phyloP scores from a whole-genome alignment of 2,113 vertebrate genomes.

The Abramis brama region DNA sequence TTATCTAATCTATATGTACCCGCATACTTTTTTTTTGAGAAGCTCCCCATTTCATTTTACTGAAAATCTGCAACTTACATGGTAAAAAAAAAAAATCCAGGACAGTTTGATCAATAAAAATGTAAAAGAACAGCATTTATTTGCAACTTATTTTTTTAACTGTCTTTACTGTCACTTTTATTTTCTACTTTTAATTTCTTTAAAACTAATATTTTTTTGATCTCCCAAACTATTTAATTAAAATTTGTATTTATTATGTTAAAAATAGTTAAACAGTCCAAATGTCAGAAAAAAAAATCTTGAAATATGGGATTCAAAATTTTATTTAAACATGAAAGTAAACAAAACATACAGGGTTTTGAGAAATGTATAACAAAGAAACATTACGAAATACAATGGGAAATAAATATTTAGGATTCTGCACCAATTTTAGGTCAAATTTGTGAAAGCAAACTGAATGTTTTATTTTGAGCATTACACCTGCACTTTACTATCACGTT shows the following conservation, averaged over 20 bases:
- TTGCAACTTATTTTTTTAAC: not conserved
- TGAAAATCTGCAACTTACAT: not conserved
- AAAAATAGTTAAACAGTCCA: not conserved
- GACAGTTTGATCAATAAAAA: not conserved
- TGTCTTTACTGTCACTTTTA: not conserved
- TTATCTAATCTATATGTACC: not conserved
- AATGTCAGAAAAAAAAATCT: not conserved
- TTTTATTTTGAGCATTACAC: not conserved
- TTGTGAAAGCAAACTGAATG: not conserved
- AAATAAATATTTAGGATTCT: not conserved
- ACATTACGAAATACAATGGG: not conserved
- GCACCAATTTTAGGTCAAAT: not conserved
- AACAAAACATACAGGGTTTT: no score
- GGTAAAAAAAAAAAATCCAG: not conserved
- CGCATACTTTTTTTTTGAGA: not conserved
- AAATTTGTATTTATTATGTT: no score
- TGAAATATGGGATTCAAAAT: not conserved
- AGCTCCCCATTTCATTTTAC: not conserved
- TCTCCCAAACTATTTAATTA: no score
- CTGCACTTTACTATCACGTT: no score
- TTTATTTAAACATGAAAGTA: no score
- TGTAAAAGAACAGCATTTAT: not conserved
- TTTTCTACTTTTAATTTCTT: not conserved
- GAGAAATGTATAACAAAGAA: not conserved
- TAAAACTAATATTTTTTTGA: not conserved